Evolutionary conservation across 2,888 invertebrate species (phyloP).

Genomic region (Galerucella calmariensis): DNA sequence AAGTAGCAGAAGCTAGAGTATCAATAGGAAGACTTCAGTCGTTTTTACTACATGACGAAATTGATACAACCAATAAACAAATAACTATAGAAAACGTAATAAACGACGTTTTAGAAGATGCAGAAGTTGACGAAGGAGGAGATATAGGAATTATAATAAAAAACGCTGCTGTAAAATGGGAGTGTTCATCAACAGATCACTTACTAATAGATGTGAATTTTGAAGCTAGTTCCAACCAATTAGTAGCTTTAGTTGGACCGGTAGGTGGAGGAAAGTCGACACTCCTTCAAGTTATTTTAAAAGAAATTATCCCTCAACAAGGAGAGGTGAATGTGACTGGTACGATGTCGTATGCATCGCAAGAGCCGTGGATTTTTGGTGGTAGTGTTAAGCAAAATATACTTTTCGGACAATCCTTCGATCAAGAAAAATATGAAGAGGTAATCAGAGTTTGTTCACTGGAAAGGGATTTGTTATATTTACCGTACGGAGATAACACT

Average conservation of each 20-base stretch:
- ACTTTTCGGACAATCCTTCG: conserved; percentile 82
- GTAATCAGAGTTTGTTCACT: conserved; percentile 77
- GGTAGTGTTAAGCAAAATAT: conserved; percentile 92
- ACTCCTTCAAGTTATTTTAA: conserved; percentile 69
- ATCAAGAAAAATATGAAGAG: conserved; percentile 72
- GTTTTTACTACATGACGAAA: conserved; percentile 64
- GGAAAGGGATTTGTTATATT: conserved; percentile 75
- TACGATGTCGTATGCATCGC: conserved; percentile 68
- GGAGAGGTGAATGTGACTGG: conserved; percentile 64
- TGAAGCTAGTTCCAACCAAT: conserved; percentile 30
- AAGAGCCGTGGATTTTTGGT: conserved; percentile 86
- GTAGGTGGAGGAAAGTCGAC: conserved; percentile 73
- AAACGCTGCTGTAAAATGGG: conserved; percentile 44
- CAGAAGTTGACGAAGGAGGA: not conserved
- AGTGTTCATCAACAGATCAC: conserved; percentile 33
- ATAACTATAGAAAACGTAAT: not conserved
- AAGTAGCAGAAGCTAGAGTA: conserved; percentile 73
- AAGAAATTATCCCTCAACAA: conserved; percentile 74
- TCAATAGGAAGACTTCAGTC: conserved; percentile 66
- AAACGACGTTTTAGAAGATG: not conserved
- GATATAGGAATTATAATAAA: conserved; percentile 27
- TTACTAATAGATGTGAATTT: conserved; percentile 41
- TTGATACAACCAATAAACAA: conserved; percentile 15
- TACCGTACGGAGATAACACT: conserved; percentile 83
- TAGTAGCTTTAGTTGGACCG: conserved; percentile 69